Evolutionary conservation across 2,888 invertebrate genomes (phyloP).

Genomic region (Melanostoma mellinum): DNA sequence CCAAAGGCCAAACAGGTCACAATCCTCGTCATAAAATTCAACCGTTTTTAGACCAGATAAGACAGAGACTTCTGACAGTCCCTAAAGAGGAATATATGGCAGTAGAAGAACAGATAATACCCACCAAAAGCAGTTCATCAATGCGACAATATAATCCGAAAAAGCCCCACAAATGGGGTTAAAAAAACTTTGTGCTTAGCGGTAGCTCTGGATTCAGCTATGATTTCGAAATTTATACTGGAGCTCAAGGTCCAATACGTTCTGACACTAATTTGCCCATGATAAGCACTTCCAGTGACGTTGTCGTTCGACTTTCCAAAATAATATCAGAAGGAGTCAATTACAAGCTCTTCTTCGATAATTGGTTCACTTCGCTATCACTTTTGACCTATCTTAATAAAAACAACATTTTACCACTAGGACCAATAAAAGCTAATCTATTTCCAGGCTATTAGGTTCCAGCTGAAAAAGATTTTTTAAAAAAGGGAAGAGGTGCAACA

Average conservation of each 20-base stretch:
- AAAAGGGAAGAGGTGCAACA: slow-evolving; percentile 34
- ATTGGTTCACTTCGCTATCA: background rate
- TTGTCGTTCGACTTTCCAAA: background rate
- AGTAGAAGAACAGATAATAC: no score
- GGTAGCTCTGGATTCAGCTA: slow-evolving; percentile 79
- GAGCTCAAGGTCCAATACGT: no score
- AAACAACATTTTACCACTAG: no score
- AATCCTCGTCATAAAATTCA: background rate
- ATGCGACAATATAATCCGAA: slow-evolving; percentile 77
- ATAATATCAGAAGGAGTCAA: background rate
- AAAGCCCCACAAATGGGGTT: slow-evolving; percentile 78
- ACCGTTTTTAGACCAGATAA: no score
- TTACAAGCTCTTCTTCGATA: background rate
- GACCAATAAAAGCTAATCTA: background rate
- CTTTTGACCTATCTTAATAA: background rate
- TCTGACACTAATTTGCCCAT: no score
- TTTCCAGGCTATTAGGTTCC: background rate
- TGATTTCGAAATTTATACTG: slow-evolving; percentile 78
- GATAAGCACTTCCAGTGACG: background rate
- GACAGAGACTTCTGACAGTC: no score
- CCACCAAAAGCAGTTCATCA: no score
- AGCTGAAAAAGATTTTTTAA: slow-evolving; percentile 36
- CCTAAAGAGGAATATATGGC: no score
- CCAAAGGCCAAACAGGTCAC: slow-evolving; percentile 73
- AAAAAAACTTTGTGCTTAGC: slow-evolving; percentile 78